Evolutionary conservation across 2,113 vertebrate species (phyloP).

Genomic region (Gracilinanus agilis): DNA sequence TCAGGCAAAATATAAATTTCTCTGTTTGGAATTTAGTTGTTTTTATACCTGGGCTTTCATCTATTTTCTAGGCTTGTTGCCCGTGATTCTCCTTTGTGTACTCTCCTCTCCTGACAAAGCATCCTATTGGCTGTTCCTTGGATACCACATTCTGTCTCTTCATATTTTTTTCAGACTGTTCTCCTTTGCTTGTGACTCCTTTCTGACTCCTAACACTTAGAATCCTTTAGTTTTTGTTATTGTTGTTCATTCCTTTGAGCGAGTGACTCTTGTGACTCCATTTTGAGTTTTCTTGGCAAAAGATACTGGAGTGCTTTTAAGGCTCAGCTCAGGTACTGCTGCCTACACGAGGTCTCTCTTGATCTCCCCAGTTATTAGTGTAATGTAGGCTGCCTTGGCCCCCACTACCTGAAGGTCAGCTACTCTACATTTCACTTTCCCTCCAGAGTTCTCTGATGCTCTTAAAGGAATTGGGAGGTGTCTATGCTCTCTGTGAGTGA

Average conservation of each 20-base stretch:
- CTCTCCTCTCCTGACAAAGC: not conserved
- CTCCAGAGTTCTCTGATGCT: not conserved
- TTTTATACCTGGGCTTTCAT: not conserved
- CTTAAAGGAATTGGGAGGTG: not conserved
- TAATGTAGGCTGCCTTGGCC: not conserved
- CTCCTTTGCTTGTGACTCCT: not conserved
- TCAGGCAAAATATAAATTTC: not conserved
- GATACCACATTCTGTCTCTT: constrained; percentile 1
- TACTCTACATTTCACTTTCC: not conserved
- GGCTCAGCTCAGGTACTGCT: not conserved
- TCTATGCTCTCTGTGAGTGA: not conserved
- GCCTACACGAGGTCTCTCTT: not conserved
- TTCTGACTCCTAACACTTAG: not conserved
- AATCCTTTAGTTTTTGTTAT: not conserved
- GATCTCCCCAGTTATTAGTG: not conserved
- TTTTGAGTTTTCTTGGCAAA: too few species aligned
- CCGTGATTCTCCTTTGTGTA: not conserved
- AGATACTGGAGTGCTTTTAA: not conserved
- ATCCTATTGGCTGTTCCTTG: not conserved
- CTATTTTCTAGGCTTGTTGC: not conserved
- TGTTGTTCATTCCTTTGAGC: too few species aligned
- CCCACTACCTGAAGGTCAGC: not conserved
- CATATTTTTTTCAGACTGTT: not conserved
- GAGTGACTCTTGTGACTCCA: too few species aligned
- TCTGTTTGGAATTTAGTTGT: not conserved